Conservation (phyloP, 2,888 invertebrate genomes). For the Imbricaverruca yamaguchii region DNA sequence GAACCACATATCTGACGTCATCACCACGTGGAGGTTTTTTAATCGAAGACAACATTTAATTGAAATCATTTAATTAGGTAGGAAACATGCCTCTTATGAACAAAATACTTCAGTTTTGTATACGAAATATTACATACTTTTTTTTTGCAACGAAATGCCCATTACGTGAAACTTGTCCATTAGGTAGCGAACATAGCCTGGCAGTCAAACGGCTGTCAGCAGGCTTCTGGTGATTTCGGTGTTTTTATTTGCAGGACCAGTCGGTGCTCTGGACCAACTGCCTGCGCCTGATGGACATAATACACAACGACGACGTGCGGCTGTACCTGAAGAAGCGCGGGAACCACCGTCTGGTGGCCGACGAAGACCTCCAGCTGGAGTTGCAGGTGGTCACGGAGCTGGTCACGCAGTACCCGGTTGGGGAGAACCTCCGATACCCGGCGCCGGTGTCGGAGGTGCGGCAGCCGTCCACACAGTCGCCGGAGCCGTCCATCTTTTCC, state of each 20-base stretch:
- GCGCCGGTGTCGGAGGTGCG: background rate
- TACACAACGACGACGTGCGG: background rate
- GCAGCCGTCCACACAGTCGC: background rate
- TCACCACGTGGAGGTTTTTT: no score
- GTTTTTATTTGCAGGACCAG: background rate
- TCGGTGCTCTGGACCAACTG: background rate
- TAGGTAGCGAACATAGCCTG: no score
- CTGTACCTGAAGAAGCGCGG: constrained; percentile 17
- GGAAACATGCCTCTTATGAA: no score
- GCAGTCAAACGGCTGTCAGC: no score
- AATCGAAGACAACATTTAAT: no score
- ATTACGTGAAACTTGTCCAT: no score
- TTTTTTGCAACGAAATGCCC: no score
- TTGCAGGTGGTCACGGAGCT: background rate
- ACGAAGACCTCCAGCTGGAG: constrained; percentile 9
- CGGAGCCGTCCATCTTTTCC: background rate
- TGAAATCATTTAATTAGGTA: no score
- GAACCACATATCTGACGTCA: no score
- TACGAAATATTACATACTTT: no score
- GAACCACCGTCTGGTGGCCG: background rate
- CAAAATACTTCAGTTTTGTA: no score
- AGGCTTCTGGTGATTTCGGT: no score
- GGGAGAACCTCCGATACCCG: background rate
- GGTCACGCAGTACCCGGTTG: background rate
- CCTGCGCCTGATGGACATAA: background rate